Evolutionary conservation across 2,888 invertebrate genomes (phyloP), one percentile per base, ranked within the genome.

Genomic region (Cerceris ruficornis): DNA sequence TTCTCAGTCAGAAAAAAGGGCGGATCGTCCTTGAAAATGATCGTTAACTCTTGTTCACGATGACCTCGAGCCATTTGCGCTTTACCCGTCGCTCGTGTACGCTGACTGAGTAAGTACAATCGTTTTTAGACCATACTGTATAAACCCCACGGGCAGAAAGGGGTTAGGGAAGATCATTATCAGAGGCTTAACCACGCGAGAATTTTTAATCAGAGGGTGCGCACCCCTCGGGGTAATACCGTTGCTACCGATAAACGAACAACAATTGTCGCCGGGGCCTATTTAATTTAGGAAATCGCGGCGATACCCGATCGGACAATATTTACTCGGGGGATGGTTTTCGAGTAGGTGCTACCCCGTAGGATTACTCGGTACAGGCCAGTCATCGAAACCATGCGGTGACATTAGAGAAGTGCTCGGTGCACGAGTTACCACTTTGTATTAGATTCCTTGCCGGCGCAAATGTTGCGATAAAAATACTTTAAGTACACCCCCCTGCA

Each of bases 141-240:
- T 88, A 89, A 87, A 90, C 88, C 87, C 88, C 84, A 81, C 81
- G 86, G 87, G 87, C 86, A 85, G 85, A 88, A 91, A 90, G 90
- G 90, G 92, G 91, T 91, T 91, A 90, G 90, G 87, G 90, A 91
- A 92, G 92, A 92, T 92, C 92, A 92, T 92, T 92, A 92, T 92
- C 92, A 90, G 90, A 90, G 91, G 91, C 92, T 92, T 92, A 92
- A 92, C 92, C 92, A 92, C 92, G 92, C 92, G 92, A 92, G 92
- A 92, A 92, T 92, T 92, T 92, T 92, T 92, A 92, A 92, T 92
- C 92, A 92, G 92, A 92, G 92, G 92, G 92, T 91, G 91, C 91
- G 90, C 91, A 91, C 89, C 92, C 92, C 91, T 91, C 85, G 82
- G 87, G 86, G 87, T 90, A 90, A 91, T 89, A 90, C 89, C 89